These are phyloP conservation scores for Lacanobia oleracea DNA, from an alignment of 2,888 invertebrate genomes.

Conservation along the genomic window DNA sequence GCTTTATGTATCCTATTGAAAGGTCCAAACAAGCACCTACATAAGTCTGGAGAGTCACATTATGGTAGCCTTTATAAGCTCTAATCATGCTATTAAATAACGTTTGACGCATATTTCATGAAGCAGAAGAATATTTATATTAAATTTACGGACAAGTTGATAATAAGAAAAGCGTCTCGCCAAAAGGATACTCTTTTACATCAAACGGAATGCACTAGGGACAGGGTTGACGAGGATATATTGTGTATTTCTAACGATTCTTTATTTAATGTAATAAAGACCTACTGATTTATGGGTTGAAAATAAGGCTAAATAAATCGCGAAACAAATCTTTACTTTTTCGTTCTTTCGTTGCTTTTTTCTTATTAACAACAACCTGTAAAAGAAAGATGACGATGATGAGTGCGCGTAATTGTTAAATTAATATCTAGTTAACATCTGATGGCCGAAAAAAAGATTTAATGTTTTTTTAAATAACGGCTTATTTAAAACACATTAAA, in stretches of 20 bases:
- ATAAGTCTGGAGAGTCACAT: constrained; percentile 5
- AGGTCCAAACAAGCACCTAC: background rate
- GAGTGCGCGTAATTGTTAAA: too few species aligned
- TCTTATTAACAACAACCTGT: too few species aligned
- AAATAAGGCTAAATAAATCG: too few species aligned
- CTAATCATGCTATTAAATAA: constrained; percentile 35
- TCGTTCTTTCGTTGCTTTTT: too few species aligned
- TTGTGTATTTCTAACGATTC: background rate
- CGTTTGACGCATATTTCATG: constrained; percentile 47
- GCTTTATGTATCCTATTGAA: background rate
- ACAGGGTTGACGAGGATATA: constrained; percentile 73
- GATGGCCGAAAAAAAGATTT: too few species aligned
- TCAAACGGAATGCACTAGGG: constrained; percentile 84
- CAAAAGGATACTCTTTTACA: constrained; percentile 83
- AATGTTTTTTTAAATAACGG: too few species aligned
- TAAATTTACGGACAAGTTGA: constrained; percentile 79
- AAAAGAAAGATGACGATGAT: too few species aligned
- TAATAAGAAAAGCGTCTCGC: constrained; percentile 83
- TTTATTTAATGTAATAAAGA: background rate
- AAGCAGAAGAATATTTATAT: constrained; percentile 70
- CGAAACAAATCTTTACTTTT: too few species aligned
- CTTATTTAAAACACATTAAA: too few species aligned
- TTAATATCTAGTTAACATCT: too few species aligned
- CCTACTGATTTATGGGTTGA: too few species aligned
- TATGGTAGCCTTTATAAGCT: constrained; percentile 11